Evolutionary conservation across 1,140 invertebrate species (phyloP).

Genomic region (Saxidomus purpurata): DNA sequence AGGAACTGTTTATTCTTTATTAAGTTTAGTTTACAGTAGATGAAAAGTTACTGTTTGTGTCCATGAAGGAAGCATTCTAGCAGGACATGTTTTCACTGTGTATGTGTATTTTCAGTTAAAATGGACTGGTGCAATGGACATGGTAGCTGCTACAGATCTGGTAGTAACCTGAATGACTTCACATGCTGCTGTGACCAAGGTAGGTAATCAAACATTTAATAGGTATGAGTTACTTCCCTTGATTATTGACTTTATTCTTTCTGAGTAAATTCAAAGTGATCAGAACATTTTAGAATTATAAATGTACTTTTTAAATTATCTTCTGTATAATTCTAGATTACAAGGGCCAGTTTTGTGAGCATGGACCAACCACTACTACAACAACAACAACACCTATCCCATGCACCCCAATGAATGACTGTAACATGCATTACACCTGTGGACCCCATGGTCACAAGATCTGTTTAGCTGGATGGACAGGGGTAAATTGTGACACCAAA

Average conservation of each 20-base stretch:
- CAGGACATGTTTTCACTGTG: too few species aligned
- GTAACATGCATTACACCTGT: conserved; percentile 47
- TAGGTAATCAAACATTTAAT: neutral
- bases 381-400: conserved; percentile 55
- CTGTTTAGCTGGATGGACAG: conserved; percentile 49
- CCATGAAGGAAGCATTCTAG: too few species aligned
- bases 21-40: too few species aligned
- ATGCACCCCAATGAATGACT: conserved; percentile 43
- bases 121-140: conserved; percentile 60
- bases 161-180: neutral
- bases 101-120: neutral
- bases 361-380: conserved; percentile 37
- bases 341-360: conserved; percentile 24
- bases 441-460: conserved; percentile 46
- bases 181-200: conserved; percentile 60
- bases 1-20: too few species aligned
- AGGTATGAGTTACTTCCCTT: too few species aligned
- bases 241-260: too few species aligned
- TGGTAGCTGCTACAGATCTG: conserved; percentile 45
- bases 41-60: too few species aligned
- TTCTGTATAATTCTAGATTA: conserved; percentile 41
- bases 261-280: too few species aligned
- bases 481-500: conserved; percentile 31
- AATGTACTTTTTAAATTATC: too few species aligned
- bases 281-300: too few species aligned